Evolutionary conservation across 2,113 vertebrate species (phyloP).

Genomic region (Erinaceus europaeus): DNA sequence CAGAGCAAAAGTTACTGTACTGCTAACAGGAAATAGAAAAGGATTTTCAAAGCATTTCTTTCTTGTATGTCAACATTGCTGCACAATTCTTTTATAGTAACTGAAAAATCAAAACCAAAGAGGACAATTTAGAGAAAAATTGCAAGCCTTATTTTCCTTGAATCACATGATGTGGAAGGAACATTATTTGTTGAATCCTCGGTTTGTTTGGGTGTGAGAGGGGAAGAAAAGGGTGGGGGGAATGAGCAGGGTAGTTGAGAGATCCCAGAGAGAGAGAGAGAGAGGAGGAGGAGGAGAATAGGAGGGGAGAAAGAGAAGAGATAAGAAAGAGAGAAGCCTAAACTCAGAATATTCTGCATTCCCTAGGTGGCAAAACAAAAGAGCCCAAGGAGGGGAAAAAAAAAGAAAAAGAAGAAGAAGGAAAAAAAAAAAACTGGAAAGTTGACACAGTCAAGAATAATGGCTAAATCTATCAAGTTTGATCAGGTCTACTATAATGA

Average conservation of each 20-base stretch:
- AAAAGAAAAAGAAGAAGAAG: too few species aligned
- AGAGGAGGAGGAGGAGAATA: slow-evolving; percentile 42
- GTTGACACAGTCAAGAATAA: slow-evolving; percentile 93
- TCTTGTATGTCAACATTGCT: slow-evolving; percentile 82
- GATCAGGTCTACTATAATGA: slow-evolving; percentile 94
- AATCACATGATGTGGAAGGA: slow-evolving; percentile 83
- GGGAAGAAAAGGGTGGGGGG: slow-evolving; percentile 41
- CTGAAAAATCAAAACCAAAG: slow-evolving; percentile 83
- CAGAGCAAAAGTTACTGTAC: slow-evolving; percentile 79
- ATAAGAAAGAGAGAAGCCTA: slow-evolving; percentile 72
- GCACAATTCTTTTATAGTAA: slow-evolving; percentile 82
- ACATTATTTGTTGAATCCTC: slow-evolving; percentile 87
- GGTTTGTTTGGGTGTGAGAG: slow-evolving; percentile 75
- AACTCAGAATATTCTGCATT: slow-evolving; percentile 86
- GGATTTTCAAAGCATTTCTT: slow-evolving; percentile 83
- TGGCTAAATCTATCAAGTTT: slow-evolving; percentile 95
- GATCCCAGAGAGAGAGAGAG: slow-evolving; percentile 45
- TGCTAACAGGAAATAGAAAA: slow-evolving; percentile 80
- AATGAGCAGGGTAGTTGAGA: slow-evolving; percentile 44
- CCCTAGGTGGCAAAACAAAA: slow-evolving; percentile 89
- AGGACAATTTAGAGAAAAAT: slow-evolving; percentile 85
- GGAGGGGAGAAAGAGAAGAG: slow-evolving; percentile 31
- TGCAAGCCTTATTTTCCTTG: slow-evolving; percentile 84
- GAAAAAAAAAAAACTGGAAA: slow-evolving; percentile 78
- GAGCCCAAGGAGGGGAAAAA: slow-evolving; percentile 68